phyloP scores from a whole-genome alignment of 1,140 invertebrate genomes.

The Diachasmimorpha longicaudata region DNA sequence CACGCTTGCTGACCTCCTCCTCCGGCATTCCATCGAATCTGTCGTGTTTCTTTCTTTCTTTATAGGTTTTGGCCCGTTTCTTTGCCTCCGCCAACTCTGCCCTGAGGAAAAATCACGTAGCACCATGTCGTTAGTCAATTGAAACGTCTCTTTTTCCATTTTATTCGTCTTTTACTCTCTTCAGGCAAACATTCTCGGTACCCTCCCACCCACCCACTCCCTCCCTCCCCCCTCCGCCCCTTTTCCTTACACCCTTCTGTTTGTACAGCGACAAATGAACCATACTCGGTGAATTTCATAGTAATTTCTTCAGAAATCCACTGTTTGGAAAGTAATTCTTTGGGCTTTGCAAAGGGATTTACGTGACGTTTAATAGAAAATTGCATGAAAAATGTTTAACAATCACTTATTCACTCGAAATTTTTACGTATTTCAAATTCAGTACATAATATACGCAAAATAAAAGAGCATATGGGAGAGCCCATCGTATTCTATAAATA shows the following conservation, averaged over 20 bases:
- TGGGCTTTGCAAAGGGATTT: too few species aligned
- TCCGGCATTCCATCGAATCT: constrained; percentile 97
- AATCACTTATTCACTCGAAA: neutral
- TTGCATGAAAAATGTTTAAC: neutral
- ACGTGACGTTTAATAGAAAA: too few species aligned
- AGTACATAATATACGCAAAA: too few species aligned
- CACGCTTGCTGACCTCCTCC: constrained; percentile 92
- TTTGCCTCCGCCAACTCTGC: constrained; percentile 71
- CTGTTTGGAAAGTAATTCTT: neutral
- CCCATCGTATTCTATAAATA: too few species aligned
- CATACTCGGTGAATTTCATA: neutral
- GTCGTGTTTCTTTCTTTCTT: constrained; percentile 93
- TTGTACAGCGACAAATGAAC: neutral
- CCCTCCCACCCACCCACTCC: neutral
- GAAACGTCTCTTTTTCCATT: constrained; percentile 19
- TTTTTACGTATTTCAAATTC: too few species aligned
- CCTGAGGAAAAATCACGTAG: constrained; percentile 49
- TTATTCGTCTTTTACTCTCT: neutral
- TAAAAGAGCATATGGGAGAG: too few species aligned
- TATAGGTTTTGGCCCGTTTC: constrained; percentile 74
- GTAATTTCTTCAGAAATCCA: neutral
- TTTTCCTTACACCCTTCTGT: neutral
- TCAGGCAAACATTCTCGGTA: neutral
- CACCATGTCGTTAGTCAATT: constrained; percentile 18
- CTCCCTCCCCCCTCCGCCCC: neutral